phyloP scores from a whole-genome alignment of 1,140 invertebrate genomes.

The Dreissena rostriformis region DNA sequence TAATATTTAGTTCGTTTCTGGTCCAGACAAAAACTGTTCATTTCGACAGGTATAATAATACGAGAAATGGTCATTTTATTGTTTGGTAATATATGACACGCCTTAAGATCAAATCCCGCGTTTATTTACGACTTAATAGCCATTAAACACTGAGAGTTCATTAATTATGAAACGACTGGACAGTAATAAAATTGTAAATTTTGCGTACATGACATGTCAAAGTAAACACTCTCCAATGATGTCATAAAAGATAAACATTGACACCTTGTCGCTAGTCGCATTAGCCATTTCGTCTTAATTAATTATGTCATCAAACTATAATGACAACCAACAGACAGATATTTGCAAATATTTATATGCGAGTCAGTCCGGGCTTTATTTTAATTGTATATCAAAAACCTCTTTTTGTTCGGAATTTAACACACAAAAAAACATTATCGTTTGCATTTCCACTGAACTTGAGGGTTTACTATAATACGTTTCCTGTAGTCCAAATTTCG shows the following conservation, averaged over 20 bases:
- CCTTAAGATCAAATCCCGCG: constrained; percentile 22
- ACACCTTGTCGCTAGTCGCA: constrained; percentile 21
- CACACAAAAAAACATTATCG: no score
- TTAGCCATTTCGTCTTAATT: neutral
- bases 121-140: constrained; percentile 37
- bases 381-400: no score
- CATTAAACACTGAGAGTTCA: constrained; percentile 46
- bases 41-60: constrained; percentile 5
- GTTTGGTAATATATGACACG: constrained; percentile 24
- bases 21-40: neutral
- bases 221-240: constrained; percentile 8
- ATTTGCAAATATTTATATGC: no score
- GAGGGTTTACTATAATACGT: no score
- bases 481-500: no score
- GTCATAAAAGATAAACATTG: constrained; percentile 44
- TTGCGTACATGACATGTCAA: constrained; percentile 12
- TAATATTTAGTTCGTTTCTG: no score
- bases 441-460: no score
- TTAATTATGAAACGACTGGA: constrained; percentile 46
- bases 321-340: neutral
- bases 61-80: constrained; percentile 28
- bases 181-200: neutral
- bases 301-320: neutral
- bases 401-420: no score
- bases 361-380: no score